Evolutionary conservation across 64 coral and sea anemone species (phyloP).

Genomic region (Montipora capricornis): DNA sequence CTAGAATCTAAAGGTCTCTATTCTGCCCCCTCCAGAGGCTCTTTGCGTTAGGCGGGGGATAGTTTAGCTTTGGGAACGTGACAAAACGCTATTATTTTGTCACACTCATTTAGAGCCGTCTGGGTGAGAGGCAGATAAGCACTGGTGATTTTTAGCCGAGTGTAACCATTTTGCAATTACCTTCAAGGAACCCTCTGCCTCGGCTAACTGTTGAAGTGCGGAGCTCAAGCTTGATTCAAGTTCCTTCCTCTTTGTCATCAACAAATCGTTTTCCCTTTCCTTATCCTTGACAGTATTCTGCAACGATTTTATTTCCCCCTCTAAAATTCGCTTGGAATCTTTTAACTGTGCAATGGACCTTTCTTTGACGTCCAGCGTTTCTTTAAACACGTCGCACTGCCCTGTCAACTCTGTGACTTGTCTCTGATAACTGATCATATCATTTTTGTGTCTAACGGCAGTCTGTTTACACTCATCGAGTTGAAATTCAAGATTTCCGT

Average conservation of each 20-base stretch:
- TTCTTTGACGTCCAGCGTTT: conserved; percentile 65
- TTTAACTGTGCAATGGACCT: conserved; percentile 59
- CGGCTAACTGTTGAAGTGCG: conserved; percentile 44
- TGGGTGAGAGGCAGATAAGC: too few species aligned
- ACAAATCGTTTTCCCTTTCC: conserved; percentile 65
- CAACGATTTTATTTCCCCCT: conserved; percentile 60
- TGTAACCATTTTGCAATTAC: not conserved
- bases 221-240: conserved; percentile 60
- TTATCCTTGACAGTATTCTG: conserved; percentile 60
- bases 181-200: conserved; percentile 38
- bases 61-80: too few species aligned
- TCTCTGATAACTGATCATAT: conserved; percentile 50
- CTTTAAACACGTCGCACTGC: conserved; percentile 58
- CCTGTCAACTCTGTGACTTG: conserved; percentile 48
- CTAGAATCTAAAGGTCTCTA: too few species aligned
- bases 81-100: not conserved
- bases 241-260: conserved; percentile 70
- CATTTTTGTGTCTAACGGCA: conserved; percentile 57
- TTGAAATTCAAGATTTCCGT: conserved; percentile 33
- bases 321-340: conserved; percentile 44
- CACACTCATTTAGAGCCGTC: too few species aligned
- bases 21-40: too few species aligned
- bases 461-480: conserved; percentile 67
- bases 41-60: too few species aligned
- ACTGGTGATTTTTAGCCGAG: too few species aligned